Evolutionary conservation across 2,113 vertebrate genomes (phyloP).

Genomic region (Cryptotis parvus): DNA sequence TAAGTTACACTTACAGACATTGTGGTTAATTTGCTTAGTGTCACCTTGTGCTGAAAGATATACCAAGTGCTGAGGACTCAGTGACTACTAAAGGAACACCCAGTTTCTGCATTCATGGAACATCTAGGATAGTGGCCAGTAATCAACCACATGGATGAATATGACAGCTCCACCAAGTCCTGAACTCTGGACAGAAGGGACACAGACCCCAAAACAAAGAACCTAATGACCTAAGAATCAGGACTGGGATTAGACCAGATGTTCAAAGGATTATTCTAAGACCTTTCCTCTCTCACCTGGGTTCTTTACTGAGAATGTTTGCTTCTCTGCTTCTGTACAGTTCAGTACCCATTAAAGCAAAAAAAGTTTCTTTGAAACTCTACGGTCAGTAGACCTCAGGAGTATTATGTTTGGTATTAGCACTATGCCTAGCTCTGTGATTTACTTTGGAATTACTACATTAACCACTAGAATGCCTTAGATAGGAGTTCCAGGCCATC

Average conservation of each 20-base stretch:
- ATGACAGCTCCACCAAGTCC: too few species aligned
- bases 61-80: background rate
- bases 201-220: background rate
- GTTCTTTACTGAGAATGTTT: background rate
- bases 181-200: background rate
- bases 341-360: background rate
- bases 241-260: rapidly evolving
- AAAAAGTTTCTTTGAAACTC: background rate
- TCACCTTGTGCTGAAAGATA: background rate
- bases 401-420: background rate
- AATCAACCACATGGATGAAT: background rate
- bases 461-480: background rate
- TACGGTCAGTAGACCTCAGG: background rate
- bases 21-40: background rate
- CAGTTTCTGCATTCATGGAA: background rate
- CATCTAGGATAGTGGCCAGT: background rate
- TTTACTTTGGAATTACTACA: background rate
- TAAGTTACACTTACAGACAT: background rate
- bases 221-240: background rate
- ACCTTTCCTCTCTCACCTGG: background rate
- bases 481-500: background rate
- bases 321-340: background rate
- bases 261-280: background rate
- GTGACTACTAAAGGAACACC: background rate
- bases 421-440: background rate